Conservation (phyloP, 2,113 vertebrate species). For the Ahaetulla prasina region DNA sequence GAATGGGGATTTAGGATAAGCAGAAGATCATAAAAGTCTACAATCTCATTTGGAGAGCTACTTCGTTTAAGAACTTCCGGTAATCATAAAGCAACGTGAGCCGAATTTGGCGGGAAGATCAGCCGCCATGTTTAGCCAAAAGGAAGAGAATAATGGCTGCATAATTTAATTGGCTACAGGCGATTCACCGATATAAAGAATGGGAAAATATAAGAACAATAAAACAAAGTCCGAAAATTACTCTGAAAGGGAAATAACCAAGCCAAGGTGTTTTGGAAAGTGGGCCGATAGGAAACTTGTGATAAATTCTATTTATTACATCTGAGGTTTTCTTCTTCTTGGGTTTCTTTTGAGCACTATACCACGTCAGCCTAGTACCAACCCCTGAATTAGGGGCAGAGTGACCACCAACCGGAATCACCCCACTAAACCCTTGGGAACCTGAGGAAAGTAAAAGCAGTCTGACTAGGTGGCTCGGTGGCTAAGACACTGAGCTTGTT, state of each 20-base stretch:
- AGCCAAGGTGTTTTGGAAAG: background rate
- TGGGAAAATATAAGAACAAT: background rate
- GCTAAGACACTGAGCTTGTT: no score
- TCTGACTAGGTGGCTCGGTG: no score
- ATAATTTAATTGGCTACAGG: background rate
- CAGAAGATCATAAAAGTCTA: background rate
- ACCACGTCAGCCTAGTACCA: conserved; percentile 40
- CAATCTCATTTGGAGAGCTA: background rate
- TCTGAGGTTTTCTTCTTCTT: conserved; percentile 43
- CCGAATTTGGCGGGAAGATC: background rate
- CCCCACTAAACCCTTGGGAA: background rate
- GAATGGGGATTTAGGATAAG: background rate
- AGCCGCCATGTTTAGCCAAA: background rate
- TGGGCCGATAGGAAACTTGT: background rate
- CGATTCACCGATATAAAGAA: background rate
- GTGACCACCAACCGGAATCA: conserved; percentile 19
- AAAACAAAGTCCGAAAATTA: background rate
- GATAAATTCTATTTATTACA: conserved; percentile 51
- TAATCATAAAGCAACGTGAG: background rate
- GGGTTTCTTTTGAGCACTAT: conserved; percentile 24
- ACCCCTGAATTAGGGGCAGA: conserved; percentile 25
- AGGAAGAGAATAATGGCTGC: background rate
- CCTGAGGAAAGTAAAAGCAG: background rate
- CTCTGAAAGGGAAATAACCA: background rate
- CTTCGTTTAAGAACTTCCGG: background rate